Evolutionary conservation across 2,797 vertebrate genomes (phyloP).

Genomic region (Enteromius afrohamiltoni): DNA sequence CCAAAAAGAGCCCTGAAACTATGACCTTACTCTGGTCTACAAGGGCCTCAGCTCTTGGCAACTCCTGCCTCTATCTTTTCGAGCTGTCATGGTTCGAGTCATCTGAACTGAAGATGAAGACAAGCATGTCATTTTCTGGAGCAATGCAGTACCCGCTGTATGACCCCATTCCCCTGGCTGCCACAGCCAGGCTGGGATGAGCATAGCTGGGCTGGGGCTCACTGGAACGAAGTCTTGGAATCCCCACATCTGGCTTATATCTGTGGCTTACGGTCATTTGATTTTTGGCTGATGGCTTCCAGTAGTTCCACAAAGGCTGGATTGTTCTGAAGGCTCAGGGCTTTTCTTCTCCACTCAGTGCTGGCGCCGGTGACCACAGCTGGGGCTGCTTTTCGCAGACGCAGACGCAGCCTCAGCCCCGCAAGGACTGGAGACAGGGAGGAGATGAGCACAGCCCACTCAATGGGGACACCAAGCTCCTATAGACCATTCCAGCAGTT

Average conservation of each 20-base stretch:
- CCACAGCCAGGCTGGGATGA: conserved; percentile 75
- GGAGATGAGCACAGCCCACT: conserved; percentile 47
- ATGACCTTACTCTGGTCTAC: conserved; percentile 14
- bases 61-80: conserved; percentile 43
- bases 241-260: conserved; percentile 89
- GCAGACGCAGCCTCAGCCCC: conserved; percentile 61
- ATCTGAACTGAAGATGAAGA: conserved; percentile 57
- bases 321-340: conserved; percentile 81
- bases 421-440: conserved; percentile 51
- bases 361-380: conserved; percentile 84
- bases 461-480: conserved; percentile 42
- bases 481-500: conserved; percentile 29
- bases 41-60: conserved; percentile 44
- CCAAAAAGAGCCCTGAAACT: conserved; percentile 24
- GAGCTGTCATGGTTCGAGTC: conserved; percentile 53
- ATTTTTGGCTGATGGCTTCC: conserved; percentile 83
- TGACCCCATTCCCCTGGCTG: conserved; percentile 61
- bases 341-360: conserved; percentile 72
- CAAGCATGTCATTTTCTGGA: conserved; percentile 54
- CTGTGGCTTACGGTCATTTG: conserved; percentile 84
- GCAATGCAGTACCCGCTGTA: conserved; percentile 48
- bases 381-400: conserved; percentile 81
- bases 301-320: conserved; percentile 84
- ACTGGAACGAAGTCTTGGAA: conserved; percentile 80
- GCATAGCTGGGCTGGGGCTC: conserved; percentile 77